Conservation (phyloP, 1,140 invertebrate species). For the Oedothorax gibbosus region DNA sequence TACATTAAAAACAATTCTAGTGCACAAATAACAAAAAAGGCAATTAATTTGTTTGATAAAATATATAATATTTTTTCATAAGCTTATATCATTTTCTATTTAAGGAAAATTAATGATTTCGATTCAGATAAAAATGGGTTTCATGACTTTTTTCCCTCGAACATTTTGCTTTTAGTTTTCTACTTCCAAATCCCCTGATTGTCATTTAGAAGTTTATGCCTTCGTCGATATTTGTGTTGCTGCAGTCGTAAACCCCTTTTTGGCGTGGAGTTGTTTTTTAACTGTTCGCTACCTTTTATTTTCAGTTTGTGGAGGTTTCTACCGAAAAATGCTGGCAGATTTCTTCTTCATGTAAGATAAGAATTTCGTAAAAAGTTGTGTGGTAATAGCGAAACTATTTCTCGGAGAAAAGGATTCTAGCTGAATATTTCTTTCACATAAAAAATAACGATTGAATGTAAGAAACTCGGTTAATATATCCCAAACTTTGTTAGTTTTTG, state of each 20-base stretch:
- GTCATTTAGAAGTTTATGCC: conserved; percentile 45
- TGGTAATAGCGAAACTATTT: too few relatives aligned
- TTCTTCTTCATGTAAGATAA: not conserved
- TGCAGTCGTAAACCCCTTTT: conserved; percentile 5
- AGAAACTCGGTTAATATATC: too few relatives aligned
- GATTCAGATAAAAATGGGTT: conserved; percentile 26
- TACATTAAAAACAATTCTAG: too few relatives aligned
- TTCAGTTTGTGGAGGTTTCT: conserved; percentile 1
- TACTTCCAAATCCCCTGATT: conserved; percentile 41
- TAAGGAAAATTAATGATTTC: too few relatives aligned
- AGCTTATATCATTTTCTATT: too few relatives aligned
- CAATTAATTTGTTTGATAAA: too few relatives aligned
- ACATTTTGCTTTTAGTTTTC: conserved; percentile 11
- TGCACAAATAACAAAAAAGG: not conserved
- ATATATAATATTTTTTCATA: too few relatives aligned
- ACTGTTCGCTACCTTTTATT: conserved; percentile 5
- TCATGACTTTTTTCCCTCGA: conserved; percentile 14
- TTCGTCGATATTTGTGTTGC: conserved; percentile 39
- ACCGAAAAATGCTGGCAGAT: not conserved
- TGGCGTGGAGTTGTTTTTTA: conserved; percentile 1
- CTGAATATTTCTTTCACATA: not conserved
- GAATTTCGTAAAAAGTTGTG: not conserved
- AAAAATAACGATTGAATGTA: not conserved
- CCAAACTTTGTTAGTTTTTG: too few relatives aligned
- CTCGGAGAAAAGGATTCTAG: too few relatives aligned